Conservation (phyloP, 2,888 invertebrate species). For the Parapristionchus giblindavisi region DNA sequence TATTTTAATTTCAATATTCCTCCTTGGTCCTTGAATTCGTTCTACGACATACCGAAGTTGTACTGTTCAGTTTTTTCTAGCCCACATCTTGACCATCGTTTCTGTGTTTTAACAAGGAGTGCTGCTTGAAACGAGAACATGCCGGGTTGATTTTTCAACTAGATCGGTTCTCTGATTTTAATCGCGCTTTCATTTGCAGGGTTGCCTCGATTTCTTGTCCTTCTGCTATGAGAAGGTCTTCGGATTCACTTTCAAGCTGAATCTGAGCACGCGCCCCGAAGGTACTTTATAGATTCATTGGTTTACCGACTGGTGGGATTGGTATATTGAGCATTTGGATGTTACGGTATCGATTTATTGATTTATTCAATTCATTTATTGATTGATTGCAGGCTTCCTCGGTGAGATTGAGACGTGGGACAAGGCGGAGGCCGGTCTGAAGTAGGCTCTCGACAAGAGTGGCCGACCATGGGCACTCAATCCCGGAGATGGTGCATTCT, state of each 20-base stretch:
- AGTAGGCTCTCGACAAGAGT: constrained; percentile 79
- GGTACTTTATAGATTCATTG: constrained; percentile 80
- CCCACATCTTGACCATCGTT: too few relatives aligned
- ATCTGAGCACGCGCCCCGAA: constrained; percentile 88
- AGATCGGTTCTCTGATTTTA: too few relatives aligned
- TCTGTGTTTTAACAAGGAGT: too few relatives aligned
- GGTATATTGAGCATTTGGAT: too few relatives aligned
- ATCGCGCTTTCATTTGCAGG: too few relatives aligned
- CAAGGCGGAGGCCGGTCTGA: constrained; percentile 76
- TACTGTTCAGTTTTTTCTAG: too few relatives aligned
- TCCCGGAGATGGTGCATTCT: constrained; percentile 91
- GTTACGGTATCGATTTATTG: too few relatives aligned
- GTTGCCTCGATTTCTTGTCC: constrained; percentile 84
- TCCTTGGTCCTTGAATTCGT: too few relatives aligned
- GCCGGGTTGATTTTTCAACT: too few relatives aligned
- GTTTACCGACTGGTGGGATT: neutral
- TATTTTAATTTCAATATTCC: too few relatives aligned
- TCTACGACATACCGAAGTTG: too few relatives aligned
- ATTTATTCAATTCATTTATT: neutral
- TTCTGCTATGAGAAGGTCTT: constrained; percentile 85
- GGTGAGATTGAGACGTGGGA: constrained; percentile 67
- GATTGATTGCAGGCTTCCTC: constrained; percentile 48
- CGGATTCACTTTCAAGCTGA: constrained; percentile 92
- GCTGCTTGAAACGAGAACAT: too few relatives aligned
- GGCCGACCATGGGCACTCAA: constrained; percentile 87